A percentile compares a stretch with the other conserved stretches of the same genome.
Conservation (phyloP, 2,113 vertebrate species). For the Pandion haliaetus region DNA sequence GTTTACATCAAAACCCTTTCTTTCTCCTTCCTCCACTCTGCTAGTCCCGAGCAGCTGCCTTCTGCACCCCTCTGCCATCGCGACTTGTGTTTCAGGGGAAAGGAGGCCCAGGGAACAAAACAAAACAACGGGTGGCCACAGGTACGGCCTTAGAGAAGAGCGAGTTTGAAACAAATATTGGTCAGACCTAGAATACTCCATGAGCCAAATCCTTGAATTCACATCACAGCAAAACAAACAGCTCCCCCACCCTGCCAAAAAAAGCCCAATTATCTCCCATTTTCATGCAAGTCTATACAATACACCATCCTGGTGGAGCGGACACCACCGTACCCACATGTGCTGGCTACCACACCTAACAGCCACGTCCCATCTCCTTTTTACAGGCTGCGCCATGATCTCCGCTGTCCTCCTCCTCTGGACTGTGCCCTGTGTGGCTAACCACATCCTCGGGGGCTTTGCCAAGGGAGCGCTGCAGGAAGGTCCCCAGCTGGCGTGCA, state of each 20-base stretch:
- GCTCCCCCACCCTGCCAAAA: not conserved
- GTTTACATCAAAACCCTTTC: not conserved
- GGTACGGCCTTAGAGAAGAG: not conserved
- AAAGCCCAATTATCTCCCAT: not conserved
- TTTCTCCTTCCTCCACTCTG: not conserved
- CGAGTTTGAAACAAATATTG: not conserved
- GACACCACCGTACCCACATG: rapidly evolving
- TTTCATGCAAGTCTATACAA: not conserved
- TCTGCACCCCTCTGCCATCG: not conserved
- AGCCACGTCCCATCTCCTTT: not conserved
- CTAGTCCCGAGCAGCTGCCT: not conserved
- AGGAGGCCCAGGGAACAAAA: not conserved
- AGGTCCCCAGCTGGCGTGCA: conserved; percentile 85
- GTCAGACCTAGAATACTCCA: not conserved
- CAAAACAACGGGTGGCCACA: not conserved
- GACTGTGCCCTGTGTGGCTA: conserved; percentile 75
- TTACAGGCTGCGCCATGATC: conserved; percentile 78
- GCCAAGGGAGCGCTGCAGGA: conserved; percentile 72
- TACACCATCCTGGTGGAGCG: rapidly evolving
- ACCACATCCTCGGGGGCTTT: conserved; percentile 73
- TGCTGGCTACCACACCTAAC: not conserved
- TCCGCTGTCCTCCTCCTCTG: conserved; percentile 78
- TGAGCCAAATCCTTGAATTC: not conserved
- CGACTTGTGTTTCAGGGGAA: not conserved
- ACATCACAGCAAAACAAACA: not conserved